Conservation (phyloP, 2,797 vertebrate genomes). For the Neostethus bicornis region DNA sequence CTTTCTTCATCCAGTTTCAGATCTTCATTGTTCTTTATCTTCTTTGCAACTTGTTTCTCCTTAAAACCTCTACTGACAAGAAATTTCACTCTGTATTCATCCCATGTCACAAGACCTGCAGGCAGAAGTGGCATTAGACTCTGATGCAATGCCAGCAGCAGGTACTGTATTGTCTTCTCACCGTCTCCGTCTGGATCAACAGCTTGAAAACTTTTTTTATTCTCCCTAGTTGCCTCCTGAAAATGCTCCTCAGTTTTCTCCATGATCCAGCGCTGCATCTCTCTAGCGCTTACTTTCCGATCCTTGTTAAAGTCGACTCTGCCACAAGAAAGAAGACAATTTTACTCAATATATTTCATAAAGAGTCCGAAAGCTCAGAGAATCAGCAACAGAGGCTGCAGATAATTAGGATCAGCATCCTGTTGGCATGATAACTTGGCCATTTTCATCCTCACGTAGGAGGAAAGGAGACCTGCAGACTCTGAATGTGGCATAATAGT, state of each 20-base stretch:
- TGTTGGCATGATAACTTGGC: no score
- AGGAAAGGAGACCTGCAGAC: no score
- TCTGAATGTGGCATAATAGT: no score
- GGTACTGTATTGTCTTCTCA: no score
- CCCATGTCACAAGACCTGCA: constrained; percentile 91
- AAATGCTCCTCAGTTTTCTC: constrained; percentile 97
- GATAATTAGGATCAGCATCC: no score
- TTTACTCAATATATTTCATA: no score
- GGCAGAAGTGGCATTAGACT: neutral
- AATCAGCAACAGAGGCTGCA: no score
- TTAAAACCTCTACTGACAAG: constrained; percentile 93
- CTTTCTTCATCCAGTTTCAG: constrained; percentile 96
- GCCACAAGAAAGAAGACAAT: fast-evolving
- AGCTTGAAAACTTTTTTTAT: constrained; percentile 89
- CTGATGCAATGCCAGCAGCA: no score
- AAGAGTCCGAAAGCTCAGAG: no score
- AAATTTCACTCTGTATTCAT: constrained; percentile 93
- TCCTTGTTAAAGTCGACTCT: constrained; percentile 93
- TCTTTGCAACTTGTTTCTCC: constrained; percentile 87
- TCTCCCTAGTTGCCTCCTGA: constrained; percentile 91
- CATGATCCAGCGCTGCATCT: constrained; percentile 99
- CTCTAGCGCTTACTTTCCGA: constrained; percentile 89
- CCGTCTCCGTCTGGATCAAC: constrained; percentile 95
- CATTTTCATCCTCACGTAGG: no score
- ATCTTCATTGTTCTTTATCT: constrained; percentile 90